Base-by-base conservation (phyloP, 2,888 invertebrate genomes). In the Dasypogon diadema region DNA sequence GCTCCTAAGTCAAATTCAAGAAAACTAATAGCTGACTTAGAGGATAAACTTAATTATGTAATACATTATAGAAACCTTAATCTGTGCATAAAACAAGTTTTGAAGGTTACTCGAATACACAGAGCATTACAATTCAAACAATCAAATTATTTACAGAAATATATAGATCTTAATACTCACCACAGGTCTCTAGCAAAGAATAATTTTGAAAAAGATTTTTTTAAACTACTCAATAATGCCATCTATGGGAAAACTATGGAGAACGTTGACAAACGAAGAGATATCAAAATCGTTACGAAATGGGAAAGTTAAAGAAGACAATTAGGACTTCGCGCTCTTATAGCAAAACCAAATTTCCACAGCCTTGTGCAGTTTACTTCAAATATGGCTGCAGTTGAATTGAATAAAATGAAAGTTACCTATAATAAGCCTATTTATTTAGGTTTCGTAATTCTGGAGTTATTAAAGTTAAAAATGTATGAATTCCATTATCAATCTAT, bases 51-150 rank as follows among this genome's bases (percentile, higher is more conserved):
- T 24, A 79, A 80, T 12, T 82, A 82, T 75, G 75, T 82, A 0
- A 80, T 82, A 18, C 82, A 83, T 76, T 82, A 81, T 30, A 73
- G 79, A 16, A 79, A 79, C 73, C 75, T 82, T 4, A 79, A 81
- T 48, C 79, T 82, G 70, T 79, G 79, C 77, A 26, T 84, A 2
- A 58, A 80, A 24, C 58, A 81, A 21, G 83, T 83, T 0, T 46
- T 84, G 16, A 79, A 76, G 72, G 34, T 83, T 8, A 76, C 21
- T 26, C 82, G 82, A 79, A 80, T 83, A 16, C 81, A 83, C 76
- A 65, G 81, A 8, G 77, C 81, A 10, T 46, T 83, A 10, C 18
- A 75, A 30, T 83, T 83, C 76, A 73, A 77, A 16, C 82, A 83
- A 80, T 80, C 79, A 2, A 30, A 74, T 24, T 55, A 24, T 22